These are phyloP conservation scores for Drosophila vallismaia DNA, from an alignment of 2,888 invertebrate genomes.

Conservation along the genomic window DNA sequence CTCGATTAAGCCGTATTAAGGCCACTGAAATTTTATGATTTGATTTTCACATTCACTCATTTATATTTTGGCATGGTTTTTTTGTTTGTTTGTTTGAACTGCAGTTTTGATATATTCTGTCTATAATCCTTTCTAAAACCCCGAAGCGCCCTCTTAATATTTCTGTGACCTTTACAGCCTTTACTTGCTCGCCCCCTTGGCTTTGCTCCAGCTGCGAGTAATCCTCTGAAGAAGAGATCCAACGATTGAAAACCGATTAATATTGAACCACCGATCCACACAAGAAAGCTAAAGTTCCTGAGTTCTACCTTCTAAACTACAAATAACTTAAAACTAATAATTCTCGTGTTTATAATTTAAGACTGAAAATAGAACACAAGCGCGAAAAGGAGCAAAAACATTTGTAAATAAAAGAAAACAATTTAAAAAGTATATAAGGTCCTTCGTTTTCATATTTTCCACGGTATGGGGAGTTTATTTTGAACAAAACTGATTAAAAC, in stretches of 20 bases:
- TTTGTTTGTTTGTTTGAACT: conserved; percentile 15
- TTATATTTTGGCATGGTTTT: conserved; percentile 60
- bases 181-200: conserved; percentile 72
- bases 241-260: not conserved
- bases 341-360: conserved; percentile 46
- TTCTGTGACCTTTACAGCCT: conserved; percentile 69
- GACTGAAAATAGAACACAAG: conserved; percentile 42
- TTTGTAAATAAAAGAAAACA: conserved; percentile 45
- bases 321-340: conserved; percentile 1
- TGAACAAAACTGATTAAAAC: conserved; percentile 4
- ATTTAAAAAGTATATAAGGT: conserved; percentile 1
- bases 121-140: conserved; percentile 1
- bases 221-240: conserved; percentile 42
- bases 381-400: conserved; percentile 5
- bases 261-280: conserved; percentile 43
- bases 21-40: no score
- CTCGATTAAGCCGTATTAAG: conserved; percentile 9
- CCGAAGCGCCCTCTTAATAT: conserved; percentile 31
- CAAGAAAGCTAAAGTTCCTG: conserved; percentile 69
- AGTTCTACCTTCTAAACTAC: conserved; percentile 48
- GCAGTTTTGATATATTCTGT: conserved; percentile 28
- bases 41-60: conserved; percentile 30
- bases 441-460: not conserved
- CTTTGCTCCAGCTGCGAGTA: conserved; percentile 71
- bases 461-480: conserved; percentile 12